Percentiles rank a stretch among this genome's conserved stretches.
phyloP scores from a whole-genome alignment of 2,888 invertebrate genomes.

The Aspidapion aeneum region DNA sequence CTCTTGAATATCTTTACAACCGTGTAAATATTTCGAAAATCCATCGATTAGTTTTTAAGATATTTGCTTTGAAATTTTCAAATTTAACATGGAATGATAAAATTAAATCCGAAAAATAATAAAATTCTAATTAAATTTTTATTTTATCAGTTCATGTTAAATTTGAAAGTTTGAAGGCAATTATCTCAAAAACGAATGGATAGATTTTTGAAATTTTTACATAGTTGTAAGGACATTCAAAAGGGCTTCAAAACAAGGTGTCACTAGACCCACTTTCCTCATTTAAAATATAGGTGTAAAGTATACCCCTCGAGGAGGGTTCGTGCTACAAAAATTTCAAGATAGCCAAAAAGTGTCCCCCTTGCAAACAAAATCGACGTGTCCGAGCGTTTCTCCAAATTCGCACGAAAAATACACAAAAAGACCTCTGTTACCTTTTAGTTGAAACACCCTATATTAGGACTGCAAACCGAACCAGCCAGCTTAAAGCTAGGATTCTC shows the following conservation, averaged over 20 bases:
- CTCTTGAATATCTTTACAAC: background rate
- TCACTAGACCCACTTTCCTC: background rate
- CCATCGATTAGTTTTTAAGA: background rate
- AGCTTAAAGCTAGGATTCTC: too few species aligned
- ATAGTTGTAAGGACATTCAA: background rate
- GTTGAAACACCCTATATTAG: too few species aligned
- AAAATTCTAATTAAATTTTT: background rate
- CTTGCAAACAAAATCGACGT: too few species aligned
- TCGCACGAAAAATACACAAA: too few species aligned
- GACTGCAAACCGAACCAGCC: too few species aligned
- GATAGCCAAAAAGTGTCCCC: too few species aligned
- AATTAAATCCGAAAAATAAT: too few species aligned
- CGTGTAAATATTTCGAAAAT: background rate
- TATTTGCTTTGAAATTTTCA: background rate
- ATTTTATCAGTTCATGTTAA: background rate
- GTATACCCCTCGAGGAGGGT: background rate
- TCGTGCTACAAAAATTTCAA: background rate
- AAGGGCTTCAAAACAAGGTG: background rate
- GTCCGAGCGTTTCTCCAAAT: too few species aligned
- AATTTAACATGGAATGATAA: too few species aligned
- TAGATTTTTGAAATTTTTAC: background rate
- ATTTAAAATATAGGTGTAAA: background rate
- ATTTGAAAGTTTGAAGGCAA: background rate
- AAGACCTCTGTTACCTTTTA: too few species aligned
- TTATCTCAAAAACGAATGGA: background rate